Conservation (phyloP, 1,140 invertebrate species). For the Micrasema longulum region DNA sequence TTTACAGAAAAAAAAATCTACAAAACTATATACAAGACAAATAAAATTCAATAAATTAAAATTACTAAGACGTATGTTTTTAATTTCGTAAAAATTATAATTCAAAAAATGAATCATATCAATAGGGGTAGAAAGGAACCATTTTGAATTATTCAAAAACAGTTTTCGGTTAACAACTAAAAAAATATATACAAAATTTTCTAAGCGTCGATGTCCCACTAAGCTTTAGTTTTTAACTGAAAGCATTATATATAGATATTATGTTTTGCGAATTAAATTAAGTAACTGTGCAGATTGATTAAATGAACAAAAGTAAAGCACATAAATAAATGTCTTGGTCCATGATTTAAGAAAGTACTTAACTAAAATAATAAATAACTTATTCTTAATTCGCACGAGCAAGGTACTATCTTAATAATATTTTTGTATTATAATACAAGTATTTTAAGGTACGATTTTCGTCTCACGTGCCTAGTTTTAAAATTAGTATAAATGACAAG, state of each 20-base stretch:
- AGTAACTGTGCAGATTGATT: not conserved
- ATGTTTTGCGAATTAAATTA: not conserved
- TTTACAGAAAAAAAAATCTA: not conserved
- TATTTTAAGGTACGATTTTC: too few species aligned
- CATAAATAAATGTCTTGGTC: not conserved
- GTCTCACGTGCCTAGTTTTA: too few species aligned
- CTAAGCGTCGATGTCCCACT: constrained; percentile 58
- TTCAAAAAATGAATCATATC: not conserved
- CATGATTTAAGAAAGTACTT: not conserved
- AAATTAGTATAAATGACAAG: too few species aligned
- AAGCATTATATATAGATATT: constrained; percentile 4
- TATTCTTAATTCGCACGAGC: not conserved
- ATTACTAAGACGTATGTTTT: not conserved
- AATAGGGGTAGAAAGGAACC: not conserved
- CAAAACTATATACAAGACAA: not conserved
- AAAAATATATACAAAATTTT: constrained; percentile 52
- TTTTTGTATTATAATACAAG: too few species aligned
- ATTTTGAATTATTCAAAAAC: constrained; percentile 6
- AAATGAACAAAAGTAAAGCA: not conserved
- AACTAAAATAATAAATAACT: not conserved
- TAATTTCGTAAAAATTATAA: not conserved
- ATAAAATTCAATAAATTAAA: not conserved
- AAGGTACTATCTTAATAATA: too few species aligned
- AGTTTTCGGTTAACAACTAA: not conserved
- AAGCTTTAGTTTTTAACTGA: constrained; percentile 3